A percentile compares a stretch with the other conserved stretches of the same genome.
Conservation (phyloP, 1,140 invertebrate genomes). For the Drosophila rufa region DNA sequence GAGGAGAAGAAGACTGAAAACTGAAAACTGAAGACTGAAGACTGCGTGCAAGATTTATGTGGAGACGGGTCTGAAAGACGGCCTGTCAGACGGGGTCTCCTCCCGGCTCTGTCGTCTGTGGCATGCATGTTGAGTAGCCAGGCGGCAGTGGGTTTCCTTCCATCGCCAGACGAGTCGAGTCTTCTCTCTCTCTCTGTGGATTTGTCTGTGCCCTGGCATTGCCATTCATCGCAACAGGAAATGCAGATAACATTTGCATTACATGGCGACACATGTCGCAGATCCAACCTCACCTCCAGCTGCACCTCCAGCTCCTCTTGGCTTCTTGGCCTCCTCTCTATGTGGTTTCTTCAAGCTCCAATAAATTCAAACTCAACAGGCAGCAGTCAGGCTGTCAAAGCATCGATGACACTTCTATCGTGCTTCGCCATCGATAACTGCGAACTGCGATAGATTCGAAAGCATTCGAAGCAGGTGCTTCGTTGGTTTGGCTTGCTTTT, state of each 20-base stretch:
- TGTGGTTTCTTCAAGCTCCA: slow-evolving; percentile 12
- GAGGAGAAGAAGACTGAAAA: slow-evolving; percentile 17
- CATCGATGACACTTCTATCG: slow-evolving; percentile 46
- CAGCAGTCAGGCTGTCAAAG: slow-evolving; percentile 57
- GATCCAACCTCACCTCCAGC: slow-evolving; percentile 12
- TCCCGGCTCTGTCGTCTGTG: slow-evolving; percentile 51
- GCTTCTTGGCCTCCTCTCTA: background rate
- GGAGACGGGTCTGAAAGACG: slow-evolving; percentile 12
- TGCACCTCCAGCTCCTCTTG: slow-evolving; percentile 1
- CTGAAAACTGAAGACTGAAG: slow-evolving; percentile 20
- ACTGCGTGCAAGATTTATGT: slow-evolving; percentile 61
- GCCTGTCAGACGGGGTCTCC: slow-evolving; percentile 50
- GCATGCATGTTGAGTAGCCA: slow-evolving; percentile 48
- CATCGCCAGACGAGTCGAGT: slow-evolving; percentile 7
- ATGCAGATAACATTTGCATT: slow-evolving; percentile 73
- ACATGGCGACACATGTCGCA: slow-evolving; percentile 64
- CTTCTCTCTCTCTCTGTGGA: background rate
- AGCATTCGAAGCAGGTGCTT: slow-evolving; percentile 18
- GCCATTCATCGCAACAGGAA: slow-evolving; percentile 75
- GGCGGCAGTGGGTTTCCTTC: slow-evolving; percentile 4
- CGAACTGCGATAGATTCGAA: slow-evolving; percentile 9
- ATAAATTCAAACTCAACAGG: slow-evolving; percentile 53
- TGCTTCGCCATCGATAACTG: slow-evolving; percentile 18
- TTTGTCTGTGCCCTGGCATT: slow-evolving; percentile 26
- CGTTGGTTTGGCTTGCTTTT: slow-evolving; percentile 6